These are phyloP conservation scores for Aricia artaxerxes DNA, from an alignment of 2,888 invertebrate species.

Conservation along the genomic window DNA sequence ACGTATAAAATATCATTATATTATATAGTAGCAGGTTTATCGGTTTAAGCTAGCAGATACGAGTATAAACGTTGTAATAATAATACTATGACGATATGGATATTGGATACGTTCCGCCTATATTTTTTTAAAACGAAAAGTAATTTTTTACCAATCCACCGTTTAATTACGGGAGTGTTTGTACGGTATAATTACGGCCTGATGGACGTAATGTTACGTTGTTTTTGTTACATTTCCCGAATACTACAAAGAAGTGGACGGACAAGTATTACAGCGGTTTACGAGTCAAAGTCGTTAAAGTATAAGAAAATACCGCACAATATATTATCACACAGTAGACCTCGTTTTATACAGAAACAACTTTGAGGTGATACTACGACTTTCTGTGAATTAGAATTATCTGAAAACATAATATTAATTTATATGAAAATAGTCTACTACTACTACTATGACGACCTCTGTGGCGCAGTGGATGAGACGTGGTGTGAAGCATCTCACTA, in stretches of 20 bases:
- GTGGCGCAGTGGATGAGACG: too few species aligned
- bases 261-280: neutral
- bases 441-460: too few species aligned
- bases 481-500: too few species aligned
- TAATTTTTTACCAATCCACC: neutral
- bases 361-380: neutral
- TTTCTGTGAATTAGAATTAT: neutral
- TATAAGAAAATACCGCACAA: neutral
- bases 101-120: neutral
- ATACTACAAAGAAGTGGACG: neutral
- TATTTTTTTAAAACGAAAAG: neutral
- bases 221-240: conserved; percentile 4
- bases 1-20: too few species aligned
- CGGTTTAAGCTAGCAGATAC: too few species aligned
- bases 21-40: too few species aligned
- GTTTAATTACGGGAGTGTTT: neutral
- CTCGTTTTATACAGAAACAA: neutral
- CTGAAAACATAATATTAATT: too few species aligned
- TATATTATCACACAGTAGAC: neutral
- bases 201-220: neutral
- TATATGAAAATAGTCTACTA: too few species aligned
- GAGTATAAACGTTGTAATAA: too few species aligned
- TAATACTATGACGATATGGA: too few species aligned
- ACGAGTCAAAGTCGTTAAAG: conserved; percentile 17
- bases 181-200: neutral